These are phyloP conservation scores for Mechanitis mazaeus DNA, from an alignment of 2,888 invertebrate genomes.

Conservation along the genomic window DNA sequence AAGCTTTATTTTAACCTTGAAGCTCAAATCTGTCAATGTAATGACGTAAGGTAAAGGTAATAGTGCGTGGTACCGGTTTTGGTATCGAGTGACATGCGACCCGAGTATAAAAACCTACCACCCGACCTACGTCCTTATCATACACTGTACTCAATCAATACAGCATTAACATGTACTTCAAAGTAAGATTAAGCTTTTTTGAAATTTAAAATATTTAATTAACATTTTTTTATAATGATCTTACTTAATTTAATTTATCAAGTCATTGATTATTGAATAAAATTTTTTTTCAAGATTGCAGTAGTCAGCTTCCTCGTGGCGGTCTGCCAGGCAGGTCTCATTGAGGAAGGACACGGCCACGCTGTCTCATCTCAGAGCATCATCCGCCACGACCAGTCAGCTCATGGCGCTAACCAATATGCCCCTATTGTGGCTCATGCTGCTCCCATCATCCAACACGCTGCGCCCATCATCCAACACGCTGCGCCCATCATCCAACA, in stretches of 20 bases:
- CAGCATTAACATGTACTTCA: slow-evolving; percentile 63
- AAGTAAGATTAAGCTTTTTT: slow-evolving; percentile 50
- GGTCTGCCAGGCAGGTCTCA: slow-evolving; percentile 61
- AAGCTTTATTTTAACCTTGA: slow-evolving; percentile 62
- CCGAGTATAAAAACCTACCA: slow-evolving; percentile 69
- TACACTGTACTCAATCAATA: slow-evolving; percentile 53
- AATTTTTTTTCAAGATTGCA: slow-evolving; percentile 51
- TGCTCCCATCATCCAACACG: slow-evolving; percentile 27
- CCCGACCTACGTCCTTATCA: slow-evolving; percentile 54
- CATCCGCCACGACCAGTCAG: slow-evolving; percentile 56
- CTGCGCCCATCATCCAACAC: slow-evolving; percentile 39
- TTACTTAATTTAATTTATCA: background rate
- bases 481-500: slow-evolving; percentile 42
- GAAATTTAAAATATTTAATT: slow-evolving; percentile 6
- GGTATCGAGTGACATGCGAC: slow-evolving; percentile 57
- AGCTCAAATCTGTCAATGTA: slow-evolving; percentile 39
- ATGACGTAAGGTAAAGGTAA: slow-evolving; percentile 68
- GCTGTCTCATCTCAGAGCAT: slow-evolving; percentile 68
- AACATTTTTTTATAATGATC: background rate
- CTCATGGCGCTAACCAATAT: slow-evolving; percentile 43
- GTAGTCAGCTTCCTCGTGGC: slow-evolving; percentile 63
- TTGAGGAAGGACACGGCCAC: slow-evolving; percentile 52
- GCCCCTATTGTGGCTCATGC: slow-evolving; percentile 40
- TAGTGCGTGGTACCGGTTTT: slow-evolving; percentile 67
- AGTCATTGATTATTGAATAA: background rate